Evolutionary conservation across 2,888 invertebrate species (phyloP).

Genomic region (Eupithecia vulgata): DNA sequence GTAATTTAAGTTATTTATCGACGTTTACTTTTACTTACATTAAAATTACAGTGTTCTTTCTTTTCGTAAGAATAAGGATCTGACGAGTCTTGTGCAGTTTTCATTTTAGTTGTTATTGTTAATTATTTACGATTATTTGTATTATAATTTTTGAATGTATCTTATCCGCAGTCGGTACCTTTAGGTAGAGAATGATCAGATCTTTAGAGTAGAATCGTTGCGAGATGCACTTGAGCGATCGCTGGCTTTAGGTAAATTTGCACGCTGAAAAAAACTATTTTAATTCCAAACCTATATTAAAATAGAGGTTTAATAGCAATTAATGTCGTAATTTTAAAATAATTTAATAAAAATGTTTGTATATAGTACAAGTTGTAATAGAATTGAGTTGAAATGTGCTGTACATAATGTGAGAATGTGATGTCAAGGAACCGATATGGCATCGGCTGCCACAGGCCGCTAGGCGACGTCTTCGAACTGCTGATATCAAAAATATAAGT

Average conservation of each 20-base stretch:
- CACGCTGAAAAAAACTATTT: conserved; percentile 77
- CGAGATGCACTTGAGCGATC: conserved; percentile 64
- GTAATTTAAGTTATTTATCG: conserved; percentile 80
- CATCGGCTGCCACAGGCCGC: conserved; percentile 55
- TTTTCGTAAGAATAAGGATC: conserved; percentile 68
- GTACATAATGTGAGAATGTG: conserved; percentile 77
- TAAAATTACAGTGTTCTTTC: conserved; percentile 61
- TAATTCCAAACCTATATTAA: conserved; percentile 80
- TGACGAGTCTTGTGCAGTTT: conserved; percentile 70
- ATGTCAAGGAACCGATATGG: conserved; percentile 59
- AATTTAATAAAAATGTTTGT: conserved; percentile 73
- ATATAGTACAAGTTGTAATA: conserved; percentile 83
- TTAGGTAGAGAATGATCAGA: conserved; percentile 50
- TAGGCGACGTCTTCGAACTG: conserved; percentile 53
- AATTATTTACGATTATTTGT: conserved; percentile 55
- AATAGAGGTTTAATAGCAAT: conserved; percentile 77
- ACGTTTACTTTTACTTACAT: conserved; percentile 66
- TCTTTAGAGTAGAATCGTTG: conserved; percentile 64
- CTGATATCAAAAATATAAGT: conserved; percentile 64
- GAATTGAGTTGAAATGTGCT: conserved; percentile 70
- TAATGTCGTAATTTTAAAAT: conserved; percentile 79
- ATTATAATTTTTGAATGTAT: conserved; percentile 60
- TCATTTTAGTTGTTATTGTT: conserved; percentile 61
- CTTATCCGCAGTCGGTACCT: conserved; percentile 57
- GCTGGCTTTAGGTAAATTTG: conserved; percentile 80